phyloP scores from a whole-genome alignment of 2,797 vertebrate species.

The Oreonectes daqikongensis region DNA sequence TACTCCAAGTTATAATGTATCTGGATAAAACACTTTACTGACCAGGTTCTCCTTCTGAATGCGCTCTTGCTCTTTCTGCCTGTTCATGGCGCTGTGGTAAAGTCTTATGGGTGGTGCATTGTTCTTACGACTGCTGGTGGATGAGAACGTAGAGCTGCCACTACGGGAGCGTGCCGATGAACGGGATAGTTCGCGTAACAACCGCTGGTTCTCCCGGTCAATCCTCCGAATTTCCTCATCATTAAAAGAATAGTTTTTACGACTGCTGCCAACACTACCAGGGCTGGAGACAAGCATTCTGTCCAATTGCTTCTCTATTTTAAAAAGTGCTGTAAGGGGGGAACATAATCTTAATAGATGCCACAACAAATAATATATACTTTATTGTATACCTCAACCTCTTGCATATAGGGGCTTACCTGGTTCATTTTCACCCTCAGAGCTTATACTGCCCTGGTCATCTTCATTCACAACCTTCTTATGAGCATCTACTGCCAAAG shows the following conservation, averaged over 20 bases:
- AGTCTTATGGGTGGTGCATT: constrained; percentile 57
- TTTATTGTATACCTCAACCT: not conserved
- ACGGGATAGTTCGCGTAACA: constrained; percentile 84
- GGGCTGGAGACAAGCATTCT: constrained; percentile 69
- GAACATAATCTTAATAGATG: not conserved
- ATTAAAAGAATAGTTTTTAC: constrained; percentile 90
- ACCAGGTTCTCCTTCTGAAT: constrained; percentile 94
- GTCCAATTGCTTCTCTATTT: constrained; percentile 75
- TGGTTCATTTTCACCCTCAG: constrained; percentile 25
- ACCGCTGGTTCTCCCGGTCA: constrained; percentile 89
- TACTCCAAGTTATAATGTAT: not conserved
- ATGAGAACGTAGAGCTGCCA: constrained; percentile 63
- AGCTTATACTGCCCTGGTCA: constrained; percentile 16
- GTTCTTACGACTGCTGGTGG: constrained; percentile 34
- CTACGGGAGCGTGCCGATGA: constrained; percentile 69
- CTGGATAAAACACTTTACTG: constrained; percentile 62
- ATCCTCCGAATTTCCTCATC: constrained; percentile 88
- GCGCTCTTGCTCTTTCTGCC: constrained; percentile 87
- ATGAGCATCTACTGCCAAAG: not conserved
- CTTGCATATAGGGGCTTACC: constrained; percentile 11
- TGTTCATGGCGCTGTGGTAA: constrained; percentile 87
- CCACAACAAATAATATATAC: not conserved
- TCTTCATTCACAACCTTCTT: constrained; percentile 1
- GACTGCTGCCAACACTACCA: constrained; percentile 49
- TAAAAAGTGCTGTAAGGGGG: constrained; percentile 73